phyloP scores from a whole-genome alignment of 2,888 invertebrate species.

The Deroplatys truncata region DNA sequence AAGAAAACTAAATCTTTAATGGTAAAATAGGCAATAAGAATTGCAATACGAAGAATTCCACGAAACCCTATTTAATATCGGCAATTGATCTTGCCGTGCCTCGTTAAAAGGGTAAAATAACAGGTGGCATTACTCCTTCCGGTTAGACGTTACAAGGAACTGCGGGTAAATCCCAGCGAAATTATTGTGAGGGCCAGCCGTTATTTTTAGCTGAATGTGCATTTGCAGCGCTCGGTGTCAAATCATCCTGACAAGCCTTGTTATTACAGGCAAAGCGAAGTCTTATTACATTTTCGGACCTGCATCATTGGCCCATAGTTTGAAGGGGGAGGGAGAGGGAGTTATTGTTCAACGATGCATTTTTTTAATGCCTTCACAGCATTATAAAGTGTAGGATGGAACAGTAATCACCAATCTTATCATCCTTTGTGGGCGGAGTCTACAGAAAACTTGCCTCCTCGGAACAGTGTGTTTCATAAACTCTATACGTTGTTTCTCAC shows the following conservation, averaged over 20 bases:
- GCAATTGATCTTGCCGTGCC: too few species aligned
- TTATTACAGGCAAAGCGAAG: background rate
- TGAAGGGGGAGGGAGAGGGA: background rate
- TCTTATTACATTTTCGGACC: background rate
- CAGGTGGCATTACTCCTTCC: background rate
- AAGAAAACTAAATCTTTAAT: too few species aligned
- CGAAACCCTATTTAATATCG: too few species aligned
- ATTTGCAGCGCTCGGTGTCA: background rate
- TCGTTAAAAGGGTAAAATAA: background rate
- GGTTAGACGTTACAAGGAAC: background rate
- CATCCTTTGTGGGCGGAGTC: background rate
- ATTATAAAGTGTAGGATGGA: background rate
- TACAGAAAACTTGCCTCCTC: background rate
- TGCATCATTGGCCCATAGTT: background rate
- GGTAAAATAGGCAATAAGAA: too few species aligned
- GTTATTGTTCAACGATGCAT: background rate
- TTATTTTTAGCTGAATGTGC: background rate
- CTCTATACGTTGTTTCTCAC: background rate
- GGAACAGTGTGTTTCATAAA: background rate
- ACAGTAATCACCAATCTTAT: background rate
- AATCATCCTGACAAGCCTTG: background rate
- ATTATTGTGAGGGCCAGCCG: background rate
- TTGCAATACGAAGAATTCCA: too few species aligned
- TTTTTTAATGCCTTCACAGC: background rate
- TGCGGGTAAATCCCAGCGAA: background rate